Conservation (phyloP, 2,888 invertebrate genomes). For the Drosophila austrosaltans region DNA sequence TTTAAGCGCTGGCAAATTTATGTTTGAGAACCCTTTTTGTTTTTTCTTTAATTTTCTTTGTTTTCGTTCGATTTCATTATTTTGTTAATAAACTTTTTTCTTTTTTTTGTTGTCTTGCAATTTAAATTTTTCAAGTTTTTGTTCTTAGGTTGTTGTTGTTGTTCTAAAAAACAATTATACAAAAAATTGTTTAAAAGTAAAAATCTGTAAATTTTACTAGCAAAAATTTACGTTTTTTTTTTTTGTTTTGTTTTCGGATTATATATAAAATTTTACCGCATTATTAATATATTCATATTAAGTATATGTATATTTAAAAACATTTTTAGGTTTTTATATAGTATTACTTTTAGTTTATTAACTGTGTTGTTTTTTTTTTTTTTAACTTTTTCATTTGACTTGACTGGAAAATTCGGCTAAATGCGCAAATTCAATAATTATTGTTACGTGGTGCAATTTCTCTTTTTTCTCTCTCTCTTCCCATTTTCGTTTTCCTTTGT, state of each 20-base stretch:
- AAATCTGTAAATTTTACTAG: conserved; percentile 79
- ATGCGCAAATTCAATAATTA: conserved; percentile 70
- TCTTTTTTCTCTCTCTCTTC: background rate
- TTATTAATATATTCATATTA: conserved; percentile 36
- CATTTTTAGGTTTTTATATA: conserved; percentile 43
- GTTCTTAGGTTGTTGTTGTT: background rate
- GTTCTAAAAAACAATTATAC: conserved; percentile 71
- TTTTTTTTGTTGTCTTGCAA: conserved; percentile 57
- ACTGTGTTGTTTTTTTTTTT: conserved; percentile 36
- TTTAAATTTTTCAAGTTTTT: conserved; percentile 54
- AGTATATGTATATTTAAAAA: conserved; percentile 57
- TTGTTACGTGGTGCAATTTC: conserved; percentile 52
- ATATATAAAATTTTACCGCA: conserved; percentile 42
- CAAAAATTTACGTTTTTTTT: conserved; percentile 61
- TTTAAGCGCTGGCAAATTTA: conserved; percentile 50
- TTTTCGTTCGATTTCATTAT: background rate
- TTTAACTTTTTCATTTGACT: conserved; percentile 45
- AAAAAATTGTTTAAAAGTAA: conserved; percentile 68
- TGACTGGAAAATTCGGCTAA: conserved; percentile 66
- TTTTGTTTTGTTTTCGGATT: background rate
- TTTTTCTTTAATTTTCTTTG: conserved; percentile 5
- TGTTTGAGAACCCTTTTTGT: conserved; percentile 65
- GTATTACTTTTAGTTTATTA: conserved; percentile 47
- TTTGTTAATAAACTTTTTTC: conserved; percentile 17
- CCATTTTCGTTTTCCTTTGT: conserved; percentile 36